These are phyloP conservation scores for Epinotia nisella DNA, from an alignment of 2,888 invertebrate species.

Conservation along the genomic window DNA sequence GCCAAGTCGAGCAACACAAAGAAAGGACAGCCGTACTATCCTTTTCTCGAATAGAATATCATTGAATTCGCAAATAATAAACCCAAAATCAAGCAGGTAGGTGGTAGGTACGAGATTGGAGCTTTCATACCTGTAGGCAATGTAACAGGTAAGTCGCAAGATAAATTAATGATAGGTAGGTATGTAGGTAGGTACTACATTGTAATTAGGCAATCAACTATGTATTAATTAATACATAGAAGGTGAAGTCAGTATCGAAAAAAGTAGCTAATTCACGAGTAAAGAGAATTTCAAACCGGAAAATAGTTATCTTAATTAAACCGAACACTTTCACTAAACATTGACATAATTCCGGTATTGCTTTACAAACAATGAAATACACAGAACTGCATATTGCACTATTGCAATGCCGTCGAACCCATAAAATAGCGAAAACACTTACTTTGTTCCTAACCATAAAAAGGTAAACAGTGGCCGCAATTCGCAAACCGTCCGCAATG, in stretches of 20 bases:
- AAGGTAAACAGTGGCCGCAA: conserved; percentile 61
- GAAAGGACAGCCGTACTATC: too few relatives aligned
- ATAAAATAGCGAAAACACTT: conserved; percentile 59
- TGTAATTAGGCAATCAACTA: too few relatives aligned
- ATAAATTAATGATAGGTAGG: too few relatives aligned
- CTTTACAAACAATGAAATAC: conserved; percentile 30
- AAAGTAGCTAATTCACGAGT: conserved; percentile 9
- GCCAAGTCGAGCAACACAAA: too few relatives aligned
- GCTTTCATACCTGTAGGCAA: too few relatives aligned
- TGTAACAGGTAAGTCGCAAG: too few relatives aligned
- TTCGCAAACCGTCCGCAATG: conserved; percentile 58
- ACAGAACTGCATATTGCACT: conserved; percentile 36
- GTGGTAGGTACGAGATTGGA: not conserved
- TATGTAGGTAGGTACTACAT: too few relatives aligned
- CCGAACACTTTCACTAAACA: conserved; percentile 12
- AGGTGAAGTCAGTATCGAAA: not conserved
- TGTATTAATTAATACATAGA: too few relatives aligned
- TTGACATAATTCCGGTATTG: conserved; percentile 12
- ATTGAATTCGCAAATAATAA: too few relatives aligned
- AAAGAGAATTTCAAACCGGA: conserved; percentile 23
- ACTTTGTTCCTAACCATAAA: conserved; percentile 66
- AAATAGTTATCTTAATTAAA: conserved; percentile 18
- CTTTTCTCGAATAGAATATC: too few relatives aligned
- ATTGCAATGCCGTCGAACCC: conserved; percentile 54
- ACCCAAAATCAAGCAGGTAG: too few relatives aligned